Conservation (phyloP, 1,140 invertebrate species). For the Pararge aegeria region DNA sequence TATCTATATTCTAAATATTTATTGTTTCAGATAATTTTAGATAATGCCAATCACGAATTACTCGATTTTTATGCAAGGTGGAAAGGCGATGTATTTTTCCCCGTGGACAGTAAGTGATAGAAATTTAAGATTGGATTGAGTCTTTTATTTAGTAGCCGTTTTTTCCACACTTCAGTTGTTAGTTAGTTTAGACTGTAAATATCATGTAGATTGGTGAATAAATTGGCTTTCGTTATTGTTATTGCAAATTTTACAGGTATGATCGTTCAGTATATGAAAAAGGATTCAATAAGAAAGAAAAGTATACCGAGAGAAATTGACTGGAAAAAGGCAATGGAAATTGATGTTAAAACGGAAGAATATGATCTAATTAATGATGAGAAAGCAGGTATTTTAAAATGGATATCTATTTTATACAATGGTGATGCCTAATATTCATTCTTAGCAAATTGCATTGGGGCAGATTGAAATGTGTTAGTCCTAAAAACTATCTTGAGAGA, state of each 20-base stretch:
- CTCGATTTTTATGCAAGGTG: constrained; percentile 39
- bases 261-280: constrained; percentile 40
- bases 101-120: constrained; percentile 37
- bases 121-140: background rate
- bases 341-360: constrained; percentile 29
- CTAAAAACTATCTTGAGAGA: too few species aligned
- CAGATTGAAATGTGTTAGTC: too few species aligned
- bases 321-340: constrained; percentile 40
- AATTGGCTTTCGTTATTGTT: too few species aligned
- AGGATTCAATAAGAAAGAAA: constrained; percentile 22
- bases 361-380: constrained; percentile 29
- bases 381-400: constrained; percentile 20
- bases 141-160: constrained; percentile 2
- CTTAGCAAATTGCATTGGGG: too few species aligned
- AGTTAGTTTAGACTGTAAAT: too few species aligned
- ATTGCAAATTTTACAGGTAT: constrained; percentile 45
- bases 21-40: constrained; percentile 32
- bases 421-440: too few species aligned
- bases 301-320: constrained; percentile 32
- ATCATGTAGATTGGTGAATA: too few species aligned
- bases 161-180: too few species aligned
- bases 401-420: background rate
- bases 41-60: constrained; percentile 23
- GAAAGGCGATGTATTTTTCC: constrained; percentile 36
- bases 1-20: background rate